Percentiles rank a stretch among this genome's conserved stretches.
Conservation (phyloP, 2,797 vertebrate genomes). For the Chaenodraco wilsoni region DNA sequence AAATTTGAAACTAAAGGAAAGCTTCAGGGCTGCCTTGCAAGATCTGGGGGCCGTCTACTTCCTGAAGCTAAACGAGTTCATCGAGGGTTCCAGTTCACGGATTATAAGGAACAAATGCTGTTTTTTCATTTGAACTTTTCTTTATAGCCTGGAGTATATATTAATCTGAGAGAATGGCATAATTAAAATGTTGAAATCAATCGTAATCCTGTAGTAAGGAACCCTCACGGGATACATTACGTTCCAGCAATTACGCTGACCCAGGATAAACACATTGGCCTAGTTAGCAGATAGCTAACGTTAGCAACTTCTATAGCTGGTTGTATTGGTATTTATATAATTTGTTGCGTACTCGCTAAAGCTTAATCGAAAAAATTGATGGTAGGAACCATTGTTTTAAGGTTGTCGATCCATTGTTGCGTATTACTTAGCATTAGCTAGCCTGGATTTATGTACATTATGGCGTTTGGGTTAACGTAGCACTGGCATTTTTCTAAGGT, state of each 20-base stretch:
- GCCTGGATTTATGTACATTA: conserved; percentile 38
- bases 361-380: fast-evolving
- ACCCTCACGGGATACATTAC: conserved; percentile 14
- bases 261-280: conserved; percentile 65
- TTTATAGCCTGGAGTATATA: fast-evolving
- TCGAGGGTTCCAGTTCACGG: conserved; percentile 13
- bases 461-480: conserved; percentile 20
- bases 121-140: background rate
- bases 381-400: fast-evolving
- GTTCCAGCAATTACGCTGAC: conserved; percentile 65
- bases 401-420: fast-evolving
- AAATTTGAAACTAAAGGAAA: conserved; percentile 44
- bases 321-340: background rate
- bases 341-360: background rate
- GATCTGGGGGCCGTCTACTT: conserved; percentile 70
- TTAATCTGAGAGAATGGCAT: fast-evolving
- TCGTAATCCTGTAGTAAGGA: background rate
- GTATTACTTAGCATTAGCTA: conserved; percentile 48
- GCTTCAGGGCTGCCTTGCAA: conserved; percentile 41
- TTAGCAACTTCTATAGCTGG: background rate
- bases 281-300: conserved; percentile 63
- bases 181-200: background rate
- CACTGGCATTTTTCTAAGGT: background rate
- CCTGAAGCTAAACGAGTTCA: conserved; percentile 57
- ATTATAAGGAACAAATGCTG: background rate